Percentiles rank a stretch among this genome's conserved stretches.
These are phyloP conservation scores for Eidolon helvum DNA, from an alignment of 2,113 vertebrate species.

Conservation along the genomic window DNA sequence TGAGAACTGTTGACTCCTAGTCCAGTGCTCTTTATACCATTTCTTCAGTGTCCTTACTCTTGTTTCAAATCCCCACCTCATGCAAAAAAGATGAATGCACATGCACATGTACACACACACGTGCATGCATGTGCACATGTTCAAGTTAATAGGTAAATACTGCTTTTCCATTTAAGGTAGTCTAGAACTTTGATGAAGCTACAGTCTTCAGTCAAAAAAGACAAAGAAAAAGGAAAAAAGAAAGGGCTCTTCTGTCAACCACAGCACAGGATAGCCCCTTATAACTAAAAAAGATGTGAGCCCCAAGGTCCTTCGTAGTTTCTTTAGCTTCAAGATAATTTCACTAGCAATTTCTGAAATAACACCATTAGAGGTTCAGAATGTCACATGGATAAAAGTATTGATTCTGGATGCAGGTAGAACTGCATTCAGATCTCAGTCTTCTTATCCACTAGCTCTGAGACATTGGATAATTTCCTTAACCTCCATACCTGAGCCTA, in stretches of 20 bases:
- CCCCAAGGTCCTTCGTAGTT: background rate
- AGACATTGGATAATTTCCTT: background rate
- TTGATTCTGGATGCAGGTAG: background rate
- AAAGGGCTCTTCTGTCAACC: background rate
- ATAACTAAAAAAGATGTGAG: background rate
- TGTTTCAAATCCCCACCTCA: background rate
- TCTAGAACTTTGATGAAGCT: background rate
- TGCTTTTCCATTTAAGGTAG: background rate
- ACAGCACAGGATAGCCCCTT: background rate
- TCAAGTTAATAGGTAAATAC: background rate
- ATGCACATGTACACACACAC: background rate
- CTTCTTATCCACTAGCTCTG: background rate
- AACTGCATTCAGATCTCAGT: background rate
- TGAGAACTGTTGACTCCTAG: background rate
- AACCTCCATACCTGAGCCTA: background rate
- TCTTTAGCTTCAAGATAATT: background rate
- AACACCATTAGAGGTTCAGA: background rate
- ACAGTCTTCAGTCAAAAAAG: background rate
- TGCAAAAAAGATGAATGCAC: background rate
- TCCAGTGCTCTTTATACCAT: background rate
- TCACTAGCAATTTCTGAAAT: background rate
- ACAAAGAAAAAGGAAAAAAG: too few species aligned
- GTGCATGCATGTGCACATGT: background rate
- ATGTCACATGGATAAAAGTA: background rate
- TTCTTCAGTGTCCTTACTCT: background rate